A percentile compares a stretch with the other conserved stretches of the same genome.
These are phyloP conservation scores for fruit fly (Drosophila melanogaster) DNA, from an alignment of 1,140 invertebrate genomes.

Conservation along the genomic window Release_6_plus_ISO1_MT NT_037436.4:3661001-3661500, in stretches of 20 bases:
- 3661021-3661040: neutral
- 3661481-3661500: conserved; percentile 22
- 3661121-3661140: too few species aligned
- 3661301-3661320: neutral
- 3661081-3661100: neutral
- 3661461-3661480: conserved; percentile 67
- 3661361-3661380: conserved; percentile 27
- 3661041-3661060: conserved; percentile 2
- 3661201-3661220: neutral
- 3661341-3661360: conserved; percentile 74
- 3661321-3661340: conserved; percentile 57
- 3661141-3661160: too few species aligned
- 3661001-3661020: conserved; percentile 1
- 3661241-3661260: conserved; percentile 62
- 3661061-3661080: neutral
- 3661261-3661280: conserved; percentile 56
- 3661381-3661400: neutral
- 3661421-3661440: conserved; percentile 72
- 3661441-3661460: conserved; percentile 63
- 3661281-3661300: conserved; percentile 10
- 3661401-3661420: conserved; percentile 8
- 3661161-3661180: too few species aligned
- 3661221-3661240: conserved; percentile 31
- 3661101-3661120: neutral
- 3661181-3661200: neutral